phyloP scores from a whole-genome alignment of 2,797 vertebrate genomes.

The Macropodus opercularis region DNA sequence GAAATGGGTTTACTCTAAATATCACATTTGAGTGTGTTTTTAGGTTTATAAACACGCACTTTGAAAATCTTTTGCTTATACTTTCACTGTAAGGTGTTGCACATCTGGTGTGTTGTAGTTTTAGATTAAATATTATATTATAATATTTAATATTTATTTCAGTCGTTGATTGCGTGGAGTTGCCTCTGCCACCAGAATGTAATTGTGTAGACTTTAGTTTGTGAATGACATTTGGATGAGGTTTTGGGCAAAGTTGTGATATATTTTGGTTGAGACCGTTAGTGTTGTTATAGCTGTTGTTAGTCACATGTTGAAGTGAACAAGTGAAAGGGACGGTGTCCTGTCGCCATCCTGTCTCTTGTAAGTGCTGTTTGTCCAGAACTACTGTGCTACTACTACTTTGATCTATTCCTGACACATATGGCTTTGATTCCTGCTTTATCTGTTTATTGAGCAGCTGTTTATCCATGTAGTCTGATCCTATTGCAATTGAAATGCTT shows the following conservation, averaged over 20 bases:
- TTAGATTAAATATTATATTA: too few species aligned
- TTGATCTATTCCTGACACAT: constrained; percentile 6
- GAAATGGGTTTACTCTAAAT: background rate
- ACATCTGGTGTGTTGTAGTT: too few species aligned
- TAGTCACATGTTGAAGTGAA: background rate
- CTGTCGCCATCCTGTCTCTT: constrained; percentile 29
- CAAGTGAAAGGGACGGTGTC: background rate
- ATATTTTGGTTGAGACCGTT: background rate
- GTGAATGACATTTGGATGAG: background rate
- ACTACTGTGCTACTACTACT: constrained; percentile 4
- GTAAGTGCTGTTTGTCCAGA: constrained; percentile 22
- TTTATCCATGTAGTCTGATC: constrained; percentile 5
- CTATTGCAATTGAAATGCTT: constrained; percentile 9
- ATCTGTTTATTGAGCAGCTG: constrained; percentile 17
- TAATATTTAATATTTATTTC: background rate
- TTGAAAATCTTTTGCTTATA: background rate
- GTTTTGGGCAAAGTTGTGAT: background rate
- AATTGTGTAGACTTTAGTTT: background rate
- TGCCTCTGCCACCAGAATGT: too few species aligned
- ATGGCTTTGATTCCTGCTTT: constrained; percentile 29
- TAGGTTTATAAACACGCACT: background rate
- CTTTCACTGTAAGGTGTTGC: too few species aligned
- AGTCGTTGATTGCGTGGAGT: background rate
- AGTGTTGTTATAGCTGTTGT: background rate
- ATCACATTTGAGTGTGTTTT: background rate